Conservation (phyloP, 2,797 vertebrate genomes). For the Alfaro cultratus region DNA sequence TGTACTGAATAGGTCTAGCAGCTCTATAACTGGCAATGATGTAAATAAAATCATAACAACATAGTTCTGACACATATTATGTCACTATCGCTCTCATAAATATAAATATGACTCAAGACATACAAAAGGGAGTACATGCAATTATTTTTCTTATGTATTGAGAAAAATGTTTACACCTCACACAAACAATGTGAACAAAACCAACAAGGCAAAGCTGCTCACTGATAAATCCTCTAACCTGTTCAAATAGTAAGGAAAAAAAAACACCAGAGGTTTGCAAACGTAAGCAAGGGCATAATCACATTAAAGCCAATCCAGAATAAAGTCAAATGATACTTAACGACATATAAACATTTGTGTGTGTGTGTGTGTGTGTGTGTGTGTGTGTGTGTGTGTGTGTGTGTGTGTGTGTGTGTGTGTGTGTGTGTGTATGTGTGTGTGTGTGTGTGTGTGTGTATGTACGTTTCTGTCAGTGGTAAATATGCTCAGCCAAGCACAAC, state of each 20-base stretch:
- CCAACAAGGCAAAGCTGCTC: background rate
- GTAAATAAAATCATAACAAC: background rate
- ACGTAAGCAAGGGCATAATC: background rate
- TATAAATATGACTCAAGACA: background rate
- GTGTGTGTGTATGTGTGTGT: too few species aligned
- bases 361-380: too few species aligned
- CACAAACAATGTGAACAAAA: background rate
- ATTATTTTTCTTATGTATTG: background rate
- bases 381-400: too few species aligned
- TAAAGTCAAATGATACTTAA: background rate
- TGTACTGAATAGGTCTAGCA: background rate
- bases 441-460: too few species aligned
- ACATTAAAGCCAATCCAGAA: background rate
- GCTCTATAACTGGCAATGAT: background rate
- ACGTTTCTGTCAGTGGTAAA: background rate
- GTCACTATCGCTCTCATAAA: background rate
- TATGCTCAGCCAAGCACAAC: background rate
- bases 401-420: too few species aligned
- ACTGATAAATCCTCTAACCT: background rate
- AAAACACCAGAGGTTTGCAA: background rate
- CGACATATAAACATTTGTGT: too few species aligned
- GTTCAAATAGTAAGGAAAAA: background rate
- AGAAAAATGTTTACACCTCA: background rate
- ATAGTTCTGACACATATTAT: background rate
- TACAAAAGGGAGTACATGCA: background rate